phyloP scores from a whole-genome alignment of 2,888 invertebrate species.

The Morpho deidamia region DNA sequence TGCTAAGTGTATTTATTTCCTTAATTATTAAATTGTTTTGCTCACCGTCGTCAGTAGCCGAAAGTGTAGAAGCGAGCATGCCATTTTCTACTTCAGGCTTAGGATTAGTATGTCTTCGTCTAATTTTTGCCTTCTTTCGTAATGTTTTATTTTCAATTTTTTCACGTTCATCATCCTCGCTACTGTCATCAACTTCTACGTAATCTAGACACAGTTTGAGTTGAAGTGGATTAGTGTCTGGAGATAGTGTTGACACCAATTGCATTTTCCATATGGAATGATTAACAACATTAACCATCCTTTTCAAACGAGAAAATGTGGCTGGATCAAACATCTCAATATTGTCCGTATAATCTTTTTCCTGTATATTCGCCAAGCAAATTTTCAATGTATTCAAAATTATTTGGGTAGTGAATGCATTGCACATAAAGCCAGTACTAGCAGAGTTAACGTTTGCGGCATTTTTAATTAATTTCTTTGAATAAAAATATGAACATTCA shows the following conservation, averaged over 20 bases:
- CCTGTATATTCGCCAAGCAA: conserved; percentile 63
- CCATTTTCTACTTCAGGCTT: conserved; percentile 55
- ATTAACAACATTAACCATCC: conserved; percentile 70
- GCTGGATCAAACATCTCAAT: conserved; percentile 42
- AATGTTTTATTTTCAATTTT: conserved; percentile 44
- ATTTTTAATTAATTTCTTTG: conserved; percentile 55
- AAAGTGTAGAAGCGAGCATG: conserved; percentile 60
- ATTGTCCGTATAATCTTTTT: conserved; percentile 44
- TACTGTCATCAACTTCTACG: conserved; percentile 65
- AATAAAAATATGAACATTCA: conserved; percentile 71
- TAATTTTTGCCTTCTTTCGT: conserved; percentile 59
- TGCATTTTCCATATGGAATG: conserved; percentile 87
- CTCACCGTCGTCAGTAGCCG: conserved; percentile 57
- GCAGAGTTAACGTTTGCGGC: conserved; percentile 40
- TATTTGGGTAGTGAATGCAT: conserved; percentile 77
- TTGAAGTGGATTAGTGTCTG: conserved; percentile 60
- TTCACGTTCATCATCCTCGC: conserved; percentile 67
- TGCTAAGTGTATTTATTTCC: neutral
- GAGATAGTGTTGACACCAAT: conserved; percentile 79
- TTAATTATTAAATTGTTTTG: conserved; percentile 8
- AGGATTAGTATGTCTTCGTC: conserved; percentile 50
- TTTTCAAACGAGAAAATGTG: conserved; percentile 44
- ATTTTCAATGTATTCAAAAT: conserved; percentile 77
- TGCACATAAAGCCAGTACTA: conserved; percentile 77
- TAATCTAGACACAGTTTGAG: conserved; percentile 65